Base-by-base conservation (phyloP, 1,140 invertebrate genomes). In the Physella acuta region DNA sequence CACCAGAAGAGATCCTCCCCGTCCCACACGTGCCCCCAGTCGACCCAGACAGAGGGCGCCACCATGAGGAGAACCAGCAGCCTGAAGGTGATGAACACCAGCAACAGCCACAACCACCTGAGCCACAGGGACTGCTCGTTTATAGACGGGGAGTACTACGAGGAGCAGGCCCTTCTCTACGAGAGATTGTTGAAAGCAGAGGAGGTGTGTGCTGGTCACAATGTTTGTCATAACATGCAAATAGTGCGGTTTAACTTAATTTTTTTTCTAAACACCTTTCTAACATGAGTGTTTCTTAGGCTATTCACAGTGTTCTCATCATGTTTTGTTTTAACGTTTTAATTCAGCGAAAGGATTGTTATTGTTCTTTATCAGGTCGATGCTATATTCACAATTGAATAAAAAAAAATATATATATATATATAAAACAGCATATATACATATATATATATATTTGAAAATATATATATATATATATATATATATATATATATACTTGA, bases 81-180 rank as follows among this genome's bases (percentile, higher is more conserved):
- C 39, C 61, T 64, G 28, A 53, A 58, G 28, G 56, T 58, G 36
- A 56, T 67, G 31, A 67, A 56, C 52, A 60, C 5, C 58, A 60
- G 58, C 58, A 34, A 14, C 17, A 56, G 64, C 33, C 51, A 24
- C 30, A 51, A 17, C 62, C 44, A 56, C 60, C 62, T 76, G 72
- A 73, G 74, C 74, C 67, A 76, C 69, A 55, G 77, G 64, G 73
- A 73, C 66, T 67, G 61, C 53, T n/a, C 69, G 37, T 31, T 64
- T 65, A 65, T 71, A 14, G 78, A 79, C 36, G 80, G 75, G 36
- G 81, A 84, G 55, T 84, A 75, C 61, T 82, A 81, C 69, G 80
- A 81, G 51, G 80, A 78, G 36, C 74, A 78, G 62, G 60, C 73
- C n/a, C 63, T 78, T 51, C 71, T 84, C 11, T 82, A 82, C 69